Conservation (phyloP, 2,888 invertebrate species). For the Andrena bicolor region DNA sequence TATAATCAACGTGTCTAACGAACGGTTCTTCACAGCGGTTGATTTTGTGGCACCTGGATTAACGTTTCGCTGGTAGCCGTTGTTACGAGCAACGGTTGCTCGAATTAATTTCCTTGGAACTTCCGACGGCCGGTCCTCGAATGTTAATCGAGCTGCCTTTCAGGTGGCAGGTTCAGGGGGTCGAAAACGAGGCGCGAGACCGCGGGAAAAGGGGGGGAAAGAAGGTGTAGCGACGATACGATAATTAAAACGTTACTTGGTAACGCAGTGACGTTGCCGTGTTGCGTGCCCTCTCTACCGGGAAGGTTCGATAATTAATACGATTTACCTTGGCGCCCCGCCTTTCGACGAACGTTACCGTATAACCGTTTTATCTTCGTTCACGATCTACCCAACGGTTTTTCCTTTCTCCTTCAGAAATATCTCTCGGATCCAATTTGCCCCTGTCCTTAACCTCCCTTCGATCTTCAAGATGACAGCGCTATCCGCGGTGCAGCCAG, state of each 20-base stretch:
- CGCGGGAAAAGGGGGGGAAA: slow-evolving; percentile 3
- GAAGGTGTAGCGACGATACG: slow-evolving; percentile 7
- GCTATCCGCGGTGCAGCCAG: not conserved
- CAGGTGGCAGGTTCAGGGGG: slow-evolving; percentile 10
- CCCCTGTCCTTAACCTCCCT: not conserved
- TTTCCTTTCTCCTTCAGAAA: not conserved
- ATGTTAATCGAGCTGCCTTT: slow-evolving; percentile 23
- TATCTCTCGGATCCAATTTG: slow-evolving; percentile 34
- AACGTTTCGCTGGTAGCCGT: not conserved
- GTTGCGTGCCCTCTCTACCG: not conserved
- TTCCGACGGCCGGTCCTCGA: not conserved
- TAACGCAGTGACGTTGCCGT: slow-evolving; percentile 31
- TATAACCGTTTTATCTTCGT: slow-evolving; percentile 36
- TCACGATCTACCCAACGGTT: not conserved
- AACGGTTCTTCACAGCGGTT: not conserved
- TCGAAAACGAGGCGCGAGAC: slow-evolving; percentile 39
- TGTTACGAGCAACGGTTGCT: not conserved
- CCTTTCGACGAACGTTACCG: slow-evolving; percentile 45
- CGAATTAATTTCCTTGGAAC: slow-evolving; percentile 37
- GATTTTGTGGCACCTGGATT: not conserved
- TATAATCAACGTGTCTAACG: not conserved
- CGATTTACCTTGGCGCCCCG: slow-evolving; percentile 15
- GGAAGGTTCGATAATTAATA: slow-evolving; percentile 48
- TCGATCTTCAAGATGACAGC: slow-evolving; percentile 2
- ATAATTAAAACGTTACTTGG: slow-evolving; percentile 51